phyloP scores from a whole-genome alignment of 2,797 vertebrate genomes.

The Perodicticus potto region DNA sequence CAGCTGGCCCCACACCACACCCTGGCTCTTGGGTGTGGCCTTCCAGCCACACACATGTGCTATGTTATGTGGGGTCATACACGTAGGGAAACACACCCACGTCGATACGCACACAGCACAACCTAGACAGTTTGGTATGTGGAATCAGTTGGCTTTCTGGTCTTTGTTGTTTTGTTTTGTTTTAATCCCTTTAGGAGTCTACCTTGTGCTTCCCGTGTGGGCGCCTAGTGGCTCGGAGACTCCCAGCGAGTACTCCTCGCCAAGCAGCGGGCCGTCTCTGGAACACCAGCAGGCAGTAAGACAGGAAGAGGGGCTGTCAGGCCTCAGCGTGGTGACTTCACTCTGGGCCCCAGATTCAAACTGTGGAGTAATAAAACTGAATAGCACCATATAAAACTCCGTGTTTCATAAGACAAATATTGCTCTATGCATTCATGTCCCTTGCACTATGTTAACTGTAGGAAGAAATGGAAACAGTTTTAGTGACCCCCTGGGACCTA shows the following conservation, averaged over 20 bases:
- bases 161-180: constrained; percentile 69
- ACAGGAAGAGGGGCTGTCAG: constrained; percentile 86
- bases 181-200: constrained; percentile 72
- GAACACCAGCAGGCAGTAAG: constrained; percentile 82
- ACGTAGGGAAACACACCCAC: rapidly evolving
- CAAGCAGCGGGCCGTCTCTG: constrained; percentile 81
- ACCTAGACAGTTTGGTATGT: constrained; percentile 9
- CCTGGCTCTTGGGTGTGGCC: constrained; percentile 59
- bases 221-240: constrained; percentile 84
- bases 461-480: constrained; percentile 91
- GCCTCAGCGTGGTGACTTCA: constrained; percentile 87
- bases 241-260: constrained; percentile 81
- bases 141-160: background rate
- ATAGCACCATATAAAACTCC: constrained; percentile 88
- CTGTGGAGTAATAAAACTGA: constrained; percentile 89
- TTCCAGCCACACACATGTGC: constrained; percentile 76
- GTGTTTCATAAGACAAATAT: constrained; percentile 91
- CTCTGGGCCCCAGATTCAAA: constrained; percentile 87
- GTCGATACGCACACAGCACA: constrained; percentile 49
- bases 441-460: constrained; percentile 90
- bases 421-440: constrained; percentile 89
- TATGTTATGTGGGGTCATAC: background rate
- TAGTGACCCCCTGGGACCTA: constrained; percentile 92
- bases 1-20: constrained; percentile 62
- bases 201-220: constrained; percentile 82